phyloP scores from a whole-genome alignment of 1,140 invertebrate species.

The Habropoda laboriosa region DNA sequence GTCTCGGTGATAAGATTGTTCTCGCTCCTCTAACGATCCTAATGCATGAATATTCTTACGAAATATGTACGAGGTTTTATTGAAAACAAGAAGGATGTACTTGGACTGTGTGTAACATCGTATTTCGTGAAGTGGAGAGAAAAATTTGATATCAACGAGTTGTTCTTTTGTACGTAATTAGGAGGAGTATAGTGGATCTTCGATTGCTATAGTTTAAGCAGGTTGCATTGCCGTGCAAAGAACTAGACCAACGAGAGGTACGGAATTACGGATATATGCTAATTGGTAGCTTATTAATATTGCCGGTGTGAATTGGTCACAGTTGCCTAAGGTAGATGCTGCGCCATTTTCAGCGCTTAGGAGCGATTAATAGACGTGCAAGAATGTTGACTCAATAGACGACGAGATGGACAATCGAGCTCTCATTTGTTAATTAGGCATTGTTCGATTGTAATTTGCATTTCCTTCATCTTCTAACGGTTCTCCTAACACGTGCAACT shows the following conservation, averaged over 20 bases:
- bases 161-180: no score
- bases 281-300: constrained; percentile 41
- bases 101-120: no score
- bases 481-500: not conserved
- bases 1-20: not conserved
- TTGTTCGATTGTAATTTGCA: not conserved
- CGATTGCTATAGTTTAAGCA: not conserved
- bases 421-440: constrained; percentile 40
- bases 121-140: no score
- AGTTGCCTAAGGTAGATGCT: constrained; percentile 1
- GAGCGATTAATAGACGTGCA: constrained; percentile 26
- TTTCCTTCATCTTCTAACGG: not conserved
- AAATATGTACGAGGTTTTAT: no score
- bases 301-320: constrained; percentile 10
- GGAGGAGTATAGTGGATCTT: not conserved
- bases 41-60: not conserved
- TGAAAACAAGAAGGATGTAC: no score
- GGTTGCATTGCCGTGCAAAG: not conserved
- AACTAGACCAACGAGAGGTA: not conserved
- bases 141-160: no score
- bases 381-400: constrained; percentile 37
- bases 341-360: constrained; percentile 29
- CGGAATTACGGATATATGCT: constrained; percentile 42
- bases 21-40: not conserved
- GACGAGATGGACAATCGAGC: not conserved